phyloP scores from a whole-genome alignment of 2,888 invertebrate species.

The Microchrysa polita region DNA sequence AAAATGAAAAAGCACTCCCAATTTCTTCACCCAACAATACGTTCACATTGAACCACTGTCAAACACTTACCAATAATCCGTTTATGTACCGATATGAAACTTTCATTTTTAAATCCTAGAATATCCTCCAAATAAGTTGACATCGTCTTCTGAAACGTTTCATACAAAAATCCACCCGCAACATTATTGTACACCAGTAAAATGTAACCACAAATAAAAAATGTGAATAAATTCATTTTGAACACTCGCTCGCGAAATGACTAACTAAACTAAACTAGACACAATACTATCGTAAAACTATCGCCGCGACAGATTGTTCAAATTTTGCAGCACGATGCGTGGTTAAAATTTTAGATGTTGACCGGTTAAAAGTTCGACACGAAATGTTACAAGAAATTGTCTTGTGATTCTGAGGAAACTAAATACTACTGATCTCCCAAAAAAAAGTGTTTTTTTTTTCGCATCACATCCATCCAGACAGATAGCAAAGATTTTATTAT shows the following conservation, averaged over 20 bases:
- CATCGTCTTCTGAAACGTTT: neutral
- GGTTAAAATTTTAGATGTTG: neutral
- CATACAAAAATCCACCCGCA: neutral
- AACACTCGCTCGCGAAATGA: neutral
- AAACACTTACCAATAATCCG: slow-evolving; percentile 6
- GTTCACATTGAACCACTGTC: no score
- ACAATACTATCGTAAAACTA: no score
- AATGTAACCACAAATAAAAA: neutral
- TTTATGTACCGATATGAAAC: neutral
- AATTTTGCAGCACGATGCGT: neutral
- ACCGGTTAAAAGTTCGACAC: neutral
- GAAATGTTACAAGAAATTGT: slow-evolving; percentile 8
- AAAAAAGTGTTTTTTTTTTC: no score
- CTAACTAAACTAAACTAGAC: neutral
- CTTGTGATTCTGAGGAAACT: slow-evolving; percentile 2
- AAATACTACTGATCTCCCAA: no score
- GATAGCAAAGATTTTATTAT: no score
- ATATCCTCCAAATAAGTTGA: neutral
- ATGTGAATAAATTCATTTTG: neutral
- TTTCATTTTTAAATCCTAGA: neutral
- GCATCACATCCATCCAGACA: no score
- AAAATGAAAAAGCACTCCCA: no score
- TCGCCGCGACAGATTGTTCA: no score
- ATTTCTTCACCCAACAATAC: no score
- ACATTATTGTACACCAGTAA: neutral